Conservation (phyloP, 1,140 invertebrate species). For the Xylocopa sonorina region DNA sequence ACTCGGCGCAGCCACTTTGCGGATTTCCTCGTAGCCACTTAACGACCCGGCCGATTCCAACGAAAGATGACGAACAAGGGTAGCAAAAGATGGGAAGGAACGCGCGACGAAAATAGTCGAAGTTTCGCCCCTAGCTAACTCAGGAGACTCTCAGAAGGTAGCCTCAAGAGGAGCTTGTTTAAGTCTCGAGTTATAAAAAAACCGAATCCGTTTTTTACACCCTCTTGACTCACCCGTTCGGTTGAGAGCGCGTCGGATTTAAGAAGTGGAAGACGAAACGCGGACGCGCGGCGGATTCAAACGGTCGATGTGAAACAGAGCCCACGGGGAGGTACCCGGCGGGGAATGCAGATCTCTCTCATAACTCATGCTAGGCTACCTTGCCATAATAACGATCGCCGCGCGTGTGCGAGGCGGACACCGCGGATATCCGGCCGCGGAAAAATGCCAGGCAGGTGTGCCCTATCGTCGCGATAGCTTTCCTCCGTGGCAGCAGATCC, state of each 20-base stretch:
- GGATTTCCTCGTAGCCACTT: not conserved
- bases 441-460: conserved; percentile 53
- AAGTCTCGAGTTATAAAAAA: too few species aligned
- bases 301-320: conserved; percentile 71
- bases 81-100: not conserved
- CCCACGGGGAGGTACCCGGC: conserved; percentile 49
- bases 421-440: conserved; percentile 52
- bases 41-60: too few species aligned
- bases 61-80: not conserved
- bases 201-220: too few species aligned
- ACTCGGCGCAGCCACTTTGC: not conserved
- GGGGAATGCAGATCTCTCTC: conserved; percentile 69
- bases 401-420: conserved; percentile 46
- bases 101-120: not conserved
- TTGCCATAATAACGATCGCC: conserved; percentile 65
- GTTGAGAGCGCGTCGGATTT: too few species aligned
- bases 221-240: too few species aligned
- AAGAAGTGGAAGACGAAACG: conserved; percentile 18
- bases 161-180: too few species aligned
- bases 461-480: conserved; percentile 31
- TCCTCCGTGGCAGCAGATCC: not conserved
- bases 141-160: too few species aligned
- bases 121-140: too few species aligned
- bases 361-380: conserved; percentile 65
- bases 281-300: conserved; percentile 63